These are phyloP conservation scores for Hypomecis atomaria DNA, from an alignment of 2,888 invertebrate species.

Conservation along the genomic window DNA sequence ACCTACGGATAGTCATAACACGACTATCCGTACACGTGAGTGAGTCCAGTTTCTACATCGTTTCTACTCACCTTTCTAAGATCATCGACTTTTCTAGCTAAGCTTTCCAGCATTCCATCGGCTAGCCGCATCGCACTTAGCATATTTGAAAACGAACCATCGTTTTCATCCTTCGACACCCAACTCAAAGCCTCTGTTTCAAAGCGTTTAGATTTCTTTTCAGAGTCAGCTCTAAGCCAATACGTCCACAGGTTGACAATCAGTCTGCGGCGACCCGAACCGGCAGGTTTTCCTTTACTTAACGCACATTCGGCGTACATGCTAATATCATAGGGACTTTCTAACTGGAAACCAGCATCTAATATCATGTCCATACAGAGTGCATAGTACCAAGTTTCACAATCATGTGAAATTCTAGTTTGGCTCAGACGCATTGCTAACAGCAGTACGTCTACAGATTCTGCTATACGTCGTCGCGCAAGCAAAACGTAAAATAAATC, in stretches of 20 bases:
- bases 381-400: conserved; percentile 83
- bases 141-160: conserved; percentile 61
- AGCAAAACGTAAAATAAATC: conserved; percentile 74
- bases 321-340: conserved; percentile 74
- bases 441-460: conserved; percentile 76
- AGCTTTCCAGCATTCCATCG: conserved; percentile 77
- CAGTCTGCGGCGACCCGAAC: conserved; percentile 63
- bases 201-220: conserved; percentile 68
- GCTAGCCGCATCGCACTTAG: conserved; percentile 71
- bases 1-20: too few relatives aligned
- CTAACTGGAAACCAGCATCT: conserved; percentile 83
- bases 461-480: conserved; percentile 72
- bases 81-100: conserved; percentile 77
- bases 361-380: conserved; percentile 84
- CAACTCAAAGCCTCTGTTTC: conserved; percentile 73
- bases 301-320: conserved; percentile 68
- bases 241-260: conserved; percentile 74
- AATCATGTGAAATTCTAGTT: conserved; percentile 55
- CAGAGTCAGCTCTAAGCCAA: conserved; percentile 69
- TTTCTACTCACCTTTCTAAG: conserved; percentile 17
- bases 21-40: too few relatives aligned
- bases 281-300: conserved; percentile 54
- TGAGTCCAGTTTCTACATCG: too few relatives aligned
- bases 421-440: conserved; percentile 60
- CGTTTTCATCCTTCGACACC: conserved; percentile 56